Evolutionary conservation across 1,140 invertebrate genomes (phyloP), one percentile per base, ranked within the genome.

Genomic region (Hyposmocoma kahamanoa): DNA sequence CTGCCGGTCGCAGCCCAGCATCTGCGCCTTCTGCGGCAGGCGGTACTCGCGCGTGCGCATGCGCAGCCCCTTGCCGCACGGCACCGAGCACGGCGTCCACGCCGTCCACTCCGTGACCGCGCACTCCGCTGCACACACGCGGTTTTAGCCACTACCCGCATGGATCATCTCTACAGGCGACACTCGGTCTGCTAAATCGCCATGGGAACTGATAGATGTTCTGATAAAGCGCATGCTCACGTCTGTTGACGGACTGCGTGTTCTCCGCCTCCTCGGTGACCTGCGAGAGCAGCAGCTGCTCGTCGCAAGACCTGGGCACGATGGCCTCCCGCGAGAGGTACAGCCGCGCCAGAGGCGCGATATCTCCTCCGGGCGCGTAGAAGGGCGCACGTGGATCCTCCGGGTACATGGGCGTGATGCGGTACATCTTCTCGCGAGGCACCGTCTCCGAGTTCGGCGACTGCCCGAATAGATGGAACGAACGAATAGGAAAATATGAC

Each of bases 371-470:
- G 0, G 93, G 89, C 63, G 97, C 92, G 80, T 96, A 98, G 83
- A 99, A 99, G 0, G 97, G 97, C 0, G 96, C 93, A 50, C 94
- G 88, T 0, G 92, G 92, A 83, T 98, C 93, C 72, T 95, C 94
- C 0, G 96, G 96, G 76, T 93, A 94, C 59, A 90, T 92, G 1
- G 93, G 93, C 0, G 95, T 98, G 47, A 99, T 98, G 19, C 91
- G 90, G 56, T 92, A 92, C 87, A 99, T 98, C 56, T 92, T 91
- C 79, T 98, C 95, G 21, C 92, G 91, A 0, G 97, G 97, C 11
- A 90, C 88, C 0, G 96, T 96, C 55, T 96, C 94, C 0, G 90
- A 84, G 69, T 98, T 97, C 0, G 92, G 91, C 0, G 95, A 96
- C 94, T 95, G 72, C n/a, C n/a, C n/a, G n/a, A n/a, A n/a, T n/a